Percentiles rank a stretch among this genome's conserved stretches.
Conservation (phyloP, 2,113 vertebrate species). For the Herpailurus yagouaroundi region DNA sequence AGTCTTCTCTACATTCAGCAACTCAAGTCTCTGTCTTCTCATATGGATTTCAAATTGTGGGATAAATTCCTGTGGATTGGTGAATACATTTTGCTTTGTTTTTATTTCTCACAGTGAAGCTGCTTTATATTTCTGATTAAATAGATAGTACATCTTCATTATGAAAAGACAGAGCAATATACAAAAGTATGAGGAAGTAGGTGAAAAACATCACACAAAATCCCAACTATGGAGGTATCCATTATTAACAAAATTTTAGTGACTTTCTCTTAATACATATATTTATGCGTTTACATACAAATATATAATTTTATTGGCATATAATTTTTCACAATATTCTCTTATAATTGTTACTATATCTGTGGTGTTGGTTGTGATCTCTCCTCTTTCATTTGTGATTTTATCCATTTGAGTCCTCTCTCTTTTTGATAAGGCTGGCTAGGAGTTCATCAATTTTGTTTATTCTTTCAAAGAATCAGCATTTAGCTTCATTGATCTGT, state of each 20-base stretch:
- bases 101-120: constrained; percentile 8
- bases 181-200: not conserved
- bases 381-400: too few species aligned
- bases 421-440: too few species aligned
- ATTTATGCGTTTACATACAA: not conserved
- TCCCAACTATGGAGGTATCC: not conserved
- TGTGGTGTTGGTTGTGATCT: too few species aligned
- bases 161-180: not conserved
- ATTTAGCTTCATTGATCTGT: too few species aligned
- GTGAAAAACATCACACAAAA: not conserved
- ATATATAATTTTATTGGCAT: not conserved
- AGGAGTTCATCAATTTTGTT: too few species aligned
- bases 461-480: too few species aligned
- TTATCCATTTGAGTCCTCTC: too few species aligned
- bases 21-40: not conserved
- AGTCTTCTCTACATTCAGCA: not conserved
- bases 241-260: not conserved
- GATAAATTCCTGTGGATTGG: not conserved
- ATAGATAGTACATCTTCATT: not conserved
- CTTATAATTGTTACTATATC: too few species aligned
- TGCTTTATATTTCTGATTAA: not conserved
- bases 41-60: not conserved
- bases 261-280: not conserved
- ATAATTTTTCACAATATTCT: too few species aligned
- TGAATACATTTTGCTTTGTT: not conserved